Conservation (phyloP, 2,797 vertebrate species). For the Neosalanx taihuensis region DNA sequence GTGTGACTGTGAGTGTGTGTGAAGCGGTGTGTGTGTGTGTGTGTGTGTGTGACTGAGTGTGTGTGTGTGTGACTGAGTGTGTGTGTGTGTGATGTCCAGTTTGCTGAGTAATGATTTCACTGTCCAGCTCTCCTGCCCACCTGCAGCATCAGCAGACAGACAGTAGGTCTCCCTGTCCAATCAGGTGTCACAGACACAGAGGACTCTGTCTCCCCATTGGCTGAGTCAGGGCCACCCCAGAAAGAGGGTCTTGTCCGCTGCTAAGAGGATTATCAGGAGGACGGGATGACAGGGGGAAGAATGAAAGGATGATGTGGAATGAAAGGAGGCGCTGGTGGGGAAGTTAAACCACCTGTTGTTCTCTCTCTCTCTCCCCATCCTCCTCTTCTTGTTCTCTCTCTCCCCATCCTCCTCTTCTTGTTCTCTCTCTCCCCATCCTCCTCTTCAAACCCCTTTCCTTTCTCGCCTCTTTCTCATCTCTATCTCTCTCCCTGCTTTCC, state of each 20-base stretch:
- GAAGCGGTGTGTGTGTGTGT: too few relatives aligned
- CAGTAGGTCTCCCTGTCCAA: slow-evolving; percentile 51
- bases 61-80: too few relatives aligned
- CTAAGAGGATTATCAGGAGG: slow-evolving; percentile 76
- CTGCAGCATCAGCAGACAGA: slow-evolving; percentile 14
- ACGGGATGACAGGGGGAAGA: slow-evolving; percentile 71
- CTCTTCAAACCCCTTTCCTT: neutral
- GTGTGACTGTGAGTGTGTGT: too few relatives aligned
- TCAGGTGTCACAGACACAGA: slow-evolving; percentile 36
- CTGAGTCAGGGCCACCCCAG: slow-evolving; percentile 44
- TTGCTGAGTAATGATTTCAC: neutral
- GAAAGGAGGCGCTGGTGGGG: slow-evolving; percentile 62
- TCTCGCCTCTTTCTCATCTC: neutral
- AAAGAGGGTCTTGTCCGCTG: slow-evolving; percentile 65
- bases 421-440: slow-evolving; percentile 9
- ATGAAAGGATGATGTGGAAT: slow-evolving; percentile 72
- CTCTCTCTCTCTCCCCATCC: slow-evolving; percentile 6
- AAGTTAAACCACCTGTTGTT: slow-evolving; percentile 76
- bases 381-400: slow-evolving; percentile 33
- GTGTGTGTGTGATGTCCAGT: neutral
- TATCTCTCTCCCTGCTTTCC: neutral
- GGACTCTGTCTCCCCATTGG: slow-evolving; percentile 29
- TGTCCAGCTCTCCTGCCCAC: slow-evolving; percentile 21
- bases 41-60: neutral
- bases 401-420: slow-evolving; percentile 11